Evolutionary conservation across 2,113 vertebrate species (phyloP).

Genomic region (Cyrtonyx montezumae): DNA sequence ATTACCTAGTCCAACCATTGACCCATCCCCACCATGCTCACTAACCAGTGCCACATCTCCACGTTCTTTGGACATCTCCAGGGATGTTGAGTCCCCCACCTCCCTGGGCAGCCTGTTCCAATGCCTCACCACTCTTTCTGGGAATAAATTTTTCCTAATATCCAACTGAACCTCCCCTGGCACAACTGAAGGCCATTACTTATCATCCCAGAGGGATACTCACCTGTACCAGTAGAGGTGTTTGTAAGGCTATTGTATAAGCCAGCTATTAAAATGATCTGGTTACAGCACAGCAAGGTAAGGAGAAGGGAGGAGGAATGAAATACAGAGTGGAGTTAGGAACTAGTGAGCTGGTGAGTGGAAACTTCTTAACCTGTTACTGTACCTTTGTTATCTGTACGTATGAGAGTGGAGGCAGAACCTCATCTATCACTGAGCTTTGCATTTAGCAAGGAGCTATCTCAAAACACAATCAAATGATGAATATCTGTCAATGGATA

Average conservation of each 20-base stretch:
- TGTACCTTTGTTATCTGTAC: neutral
- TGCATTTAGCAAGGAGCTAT: neutral
- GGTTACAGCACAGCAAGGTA: neutral
- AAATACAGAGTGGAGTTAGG: neutral
- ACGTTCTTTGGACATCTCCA: no score
- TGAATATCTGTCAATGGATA: neutral
- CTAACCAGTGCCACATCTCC: no score
- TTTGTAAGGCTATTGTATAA: neutral
- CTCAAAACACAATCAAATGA: neutral
- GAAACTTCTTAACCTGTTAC: neutral
- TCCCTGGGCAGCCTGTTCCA: no score
- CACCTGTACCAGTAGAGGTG: neutral
- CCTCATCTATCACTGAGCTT: neutral
- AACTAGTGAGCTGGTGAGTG: neutral
- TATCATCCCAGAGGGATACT: no score
- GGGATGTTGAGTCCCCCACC: no score
- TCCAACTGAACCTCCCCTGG: no score
- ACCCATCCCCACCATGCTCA: no score
- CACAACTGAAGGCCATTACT: no score
- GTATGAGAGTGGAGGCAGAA: neutral
- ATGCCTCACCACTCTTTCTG: no score
- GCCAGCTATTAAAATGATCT: neutral
- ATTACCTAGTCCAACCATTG: no score
- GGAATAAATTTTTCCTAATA: no score
- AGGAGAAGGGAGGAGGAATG: neutral